phyloP scores from a whole-genome alignment of 2,797 vertebrate genomes.

The Smutsia temminckii region DNA sequence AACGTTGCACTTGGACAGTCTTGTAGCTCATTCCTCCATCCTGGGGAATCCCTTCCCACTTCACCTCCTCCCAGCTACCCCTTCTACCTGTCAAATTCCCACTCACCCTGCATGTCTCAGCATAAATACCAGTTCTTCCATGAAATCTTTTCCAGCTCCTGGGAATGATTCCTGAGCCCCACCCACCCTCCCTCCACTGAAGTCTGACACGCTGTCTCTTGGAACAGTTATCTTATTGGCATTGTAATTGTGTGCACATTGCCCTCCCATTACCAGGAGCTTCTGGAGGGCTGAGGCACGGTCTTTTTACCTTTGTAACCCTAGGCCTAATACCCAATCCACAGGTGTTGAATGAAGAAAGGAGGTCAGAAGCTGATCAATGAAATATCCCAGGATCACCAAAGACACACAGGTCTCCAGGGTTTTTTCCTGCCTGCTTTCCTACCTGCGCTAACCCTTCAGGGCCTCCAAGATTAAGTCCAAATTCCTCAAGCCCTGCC shows the following conservation, averaged over 20 bases:
- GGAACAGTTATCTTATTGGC: not conserved
- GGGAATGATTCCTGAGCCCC: not conserved
- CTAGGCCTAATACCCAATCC: not conserved
- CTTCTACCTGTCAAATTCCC: not conserved
- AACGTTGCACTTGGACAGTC: not conserved
- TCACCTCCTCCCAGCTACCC: not conserved
- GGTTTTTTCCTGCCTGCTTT: not conserved
- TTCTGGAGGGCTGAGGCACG: not conserved
- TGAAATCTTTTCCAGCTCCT: not conserved
- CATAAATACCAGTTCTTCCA: not conserved
- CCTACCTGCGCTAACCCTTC: not conserved
- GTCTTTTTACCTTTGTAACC: slow-evolving; percentile 21
- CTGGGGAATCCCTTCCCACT: not conserved
- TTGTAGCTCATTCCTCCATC: not conserved
- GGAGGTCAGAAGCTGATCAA: not conserved
- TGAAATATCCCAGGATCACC: not conserved
- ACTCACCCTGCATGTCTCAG: not conserved
- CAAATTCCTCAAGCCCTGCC: not conserved
- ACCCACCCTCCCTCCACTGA: not conserved
- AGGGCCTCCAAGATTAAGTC: not conserved
- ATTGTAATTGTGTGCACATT: not conserved
- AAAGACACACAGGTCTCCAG: not conserved
- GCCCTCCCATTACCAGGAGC: not conserved
- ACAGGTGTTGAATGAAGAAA: not conserved
- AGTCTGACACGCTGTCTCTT: not conserved